Evolutionary conservation across 2,888 invertebrate species (phyloP), one percentile per base, ranked within the genome.

Genomic region (Coleophora flavipennella): DNA sequence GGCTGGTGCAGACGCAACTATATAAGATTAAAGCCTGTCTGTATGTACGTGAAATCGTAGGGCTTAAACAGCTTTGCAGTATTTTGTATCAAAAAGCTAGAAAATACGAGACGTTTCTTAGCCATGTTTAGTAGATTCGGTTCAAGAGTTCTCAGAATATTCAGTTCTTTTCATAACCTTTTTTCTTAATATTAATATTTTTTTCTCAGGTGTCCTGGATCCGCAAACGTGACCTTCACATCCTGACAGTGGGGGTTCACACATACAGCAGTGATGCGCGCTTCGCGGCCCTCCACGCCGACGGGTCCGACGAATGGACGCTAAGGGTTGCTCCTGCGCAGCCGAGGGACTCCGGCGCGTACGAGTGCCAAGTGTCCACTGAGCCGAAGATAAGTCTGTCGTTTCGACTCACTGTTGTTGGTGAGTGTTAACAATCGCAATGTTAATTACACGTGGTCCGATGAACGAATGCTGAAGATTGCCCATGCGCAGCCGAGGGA

Each of bases 281-380:
- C 37, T 90, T 90, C 61, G 86, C 87, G 8, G 88, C 90, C 31
- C 81, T 89, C 8, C 89, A 88, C 61, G 86, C 88, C 2, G 87
- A 88, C 51, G 86, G 86, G 39, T 87, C 87, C 0, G 89, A 89
- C 57, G 89, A 90, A 59, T 90, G 90, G 90, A 94, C 84, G 89
- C 63, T 73, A 40, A 56, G 74, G 13, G 78, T 72, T 2, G 64
- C 90, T 55, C 90, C 77, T 0, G 78, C 88, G 38, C 89, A 89
- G 64, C 87, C 92, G 1, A 86, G 93, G 44, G 95, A 95, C 76
- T 93, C 93, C 40, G 95, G 95, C 44, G 90, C 92, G 48, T 95
- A 95, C 76, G 95, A 95, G 85, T 95, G 95, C 69, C 95, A 95
- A 86, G 93, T 95, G 50, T 94, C 94, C 57, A 95, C 94, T 13